Base-by-base conservation (phyloP, 2,113 vertebrate species). In the Gorsachius goisagi region DNA sequence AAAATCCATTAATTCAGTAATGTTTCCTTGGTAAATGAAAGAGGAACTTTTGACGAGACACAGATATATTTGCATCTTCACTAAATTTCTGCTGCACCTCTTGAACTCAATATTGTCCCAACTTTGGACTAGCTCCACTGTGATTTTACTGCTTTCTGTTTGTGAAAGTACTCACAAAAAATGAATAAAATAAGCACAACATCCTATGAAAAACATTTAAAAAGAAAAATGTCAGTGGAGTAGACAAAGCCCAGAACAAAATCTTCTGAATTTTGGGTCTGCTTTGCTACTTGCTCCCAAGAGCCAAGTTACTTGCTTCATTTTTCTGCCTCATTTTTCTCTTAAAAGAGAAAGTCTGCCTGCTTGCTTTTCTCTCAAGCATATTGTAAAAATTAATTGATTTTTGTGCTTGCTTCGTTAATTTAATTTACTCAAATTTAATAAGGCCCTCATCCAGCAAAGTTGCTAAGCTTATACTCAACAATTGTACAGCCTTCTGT, bases 1-100 rank as follows among this genome's bases (percentile, higher is more conserved):
- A 78, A 94, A 89, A 89, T 41, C 66, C 84, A 97, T 96, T 97
- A 72, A 95, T 94, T 92, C 88, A 85, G 60, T 45, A 45, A 82
- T 49, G 49, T 85, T 94, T 85, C 45, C 73, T 79, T 50, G 49
- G 77, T 75, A 95, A 94, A 53, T 45, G 39, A 72, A 92, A 63
- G 88, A 87, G 53, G 12, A 74, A 76, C 27, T 85, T 90, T 83
- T 90, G 94, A 93, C 7, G 11, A 88, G 64, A 92, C n/a, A 27
- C 79, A 96, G 93, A 94, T 68, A 75, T 63, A 81, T 32, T 75
- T 69, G 62, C 41, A 85, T 89, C 53, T 69, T 87, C 45, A 3
- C 49, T 64, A 28, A 44, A 83, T 77, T 94, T 88, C 82, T 96
- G 56, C 63, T 77, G 26, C 58, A 77, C 12, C 21, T 74, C 79